These are phyloP conservation scores for Diadema setosum DNA, from an alignment of 35 echinoderm and acorn worm genomes.

Conservation along the genomic window DNA sequence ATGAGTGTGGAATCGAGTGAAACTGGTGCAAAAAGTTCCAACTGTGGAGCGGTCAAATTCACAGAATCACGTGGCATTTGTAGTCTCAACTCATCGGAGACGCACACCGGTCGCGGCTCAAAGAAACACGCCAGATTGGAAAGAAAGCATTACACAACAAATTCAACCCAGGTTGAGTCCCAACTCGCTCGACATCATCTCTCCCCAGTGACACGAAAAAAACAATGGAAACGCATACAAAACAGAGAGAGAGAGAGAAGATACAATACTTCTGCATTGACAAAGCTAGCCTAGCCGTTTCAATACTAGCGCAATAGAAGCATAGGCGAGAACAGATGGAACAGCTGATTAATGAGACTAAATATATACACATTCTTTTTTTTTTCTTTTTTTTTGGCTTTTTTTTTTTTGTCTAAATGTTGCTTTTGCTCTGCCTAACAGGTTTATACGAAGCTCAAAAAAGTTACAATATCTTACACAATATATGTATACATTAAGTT, in stretches of 20 bases:
- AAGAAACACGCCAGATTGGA: no score
- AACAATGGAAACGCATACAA: background rate
- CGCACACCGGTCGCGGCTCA: no score
- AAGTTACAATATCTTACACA: conserved; percentile 12
- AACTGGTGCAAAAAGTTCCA: background rate
- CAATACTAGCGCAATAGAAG: background rate
- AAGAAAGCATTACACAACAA: no score
- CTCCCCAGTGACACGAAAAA: background rate
- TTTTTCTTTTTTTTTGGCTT: background rate
- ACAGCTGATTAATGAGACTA: background rate
- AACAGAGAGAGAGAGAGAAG: background rate
- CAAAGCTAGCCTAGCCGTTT: background rate
- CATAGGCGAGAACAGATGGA: background rate
- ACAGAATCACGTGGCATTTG: no score
- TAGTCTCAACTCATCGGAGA: no score
- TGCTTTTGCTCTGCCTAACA: background rate
- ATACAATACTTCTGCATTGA: background rate
- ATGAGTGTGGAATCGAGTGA: background rate
- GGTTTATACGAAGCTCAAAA: conserved; percentile 4
- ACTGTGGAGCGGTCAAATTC: no score
- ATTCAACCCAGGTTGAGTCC: no score
- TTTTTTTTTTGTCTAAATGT: background rate
- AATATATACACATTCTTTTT: conserved; percentile 9
- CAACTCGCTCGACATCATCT: background rate
- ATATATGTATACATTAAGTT: background rate